Conservation (phyloP, 1,140 invertebrate genomes). For the Cecropterus lyciades region DNA sequence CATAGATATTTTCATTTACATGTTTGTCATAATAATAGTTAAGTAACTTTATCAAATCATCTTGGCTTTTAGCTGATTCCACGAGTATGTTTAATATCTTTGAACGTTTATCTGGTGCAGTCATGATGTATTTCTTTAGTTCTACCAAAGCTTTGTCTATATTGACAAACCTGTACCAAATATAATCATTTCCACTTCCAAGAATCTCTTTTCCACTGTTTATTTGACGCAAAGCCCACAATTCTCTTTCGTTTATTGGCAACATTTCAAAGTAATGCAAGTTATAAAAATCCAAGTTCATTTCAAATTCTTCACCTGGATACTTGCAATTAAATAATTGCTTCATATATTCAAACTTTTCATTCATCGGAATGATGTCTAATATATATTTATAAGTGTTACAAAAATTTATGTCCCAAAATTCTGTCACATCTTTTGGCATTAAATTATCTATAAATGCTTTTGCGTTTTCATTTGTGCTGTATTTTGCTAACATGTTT, state of each 20-base stretch:
- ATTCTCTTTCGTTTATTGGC: slow-evolving; percentile 51
- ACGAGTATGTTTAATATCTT: slow-evolving; percentile 52
- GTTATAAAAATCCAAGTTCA: slow-evolving; percentile 48
- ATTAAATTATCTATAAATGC: slow-evolving; percentile 45
- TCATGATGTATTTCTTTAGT: slow-evolving; percentile 53
- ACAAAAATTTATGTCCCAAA: slow-evolving; percentile 54
- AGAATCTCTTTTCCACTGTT: slow-evolving; percentile 46
- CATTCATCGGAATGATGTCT: slow-evolving; percentile 48
- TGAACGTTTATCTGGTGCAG: slow-evolving; percentile 44
- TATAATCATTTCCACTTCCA: slow-evolving; percentile 50
- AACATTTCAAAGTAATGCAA: slow-evolving; percentile 53
- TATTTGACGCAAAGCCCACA: slow-evolving; percentile 60
- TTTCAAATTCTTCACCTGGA: slow-evolving; percentile 58
- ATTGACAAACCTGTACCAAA: slow-evolving; percentile 61
- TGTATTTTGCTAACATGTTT: slow-evolving; percentile 46
- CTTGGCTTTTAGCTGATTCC: slow-evolving; percentile 49
- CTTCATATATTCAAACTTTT: slow-evolving; percentile 55
- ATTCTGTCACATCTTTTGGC: slow-evolving; percentile 41
- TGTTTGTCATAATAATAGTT: slow-evolving; percentile 62
- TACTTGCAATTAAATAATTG: slow-evolving; percentile 53
- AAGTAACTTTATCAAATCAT: slow-evolving; percentile 51
- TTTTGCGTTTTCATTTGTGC: slow-evolving; percentile 55
- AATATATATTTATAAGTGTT: slow-evolving; percentile 46
- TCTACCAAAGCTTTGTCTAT: slow-evolving; percentile 54
- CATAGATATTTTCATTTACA: slow-evolving; percentile 52